Conservation (phyloP, 2,888 invertebrate genomes). For the Melanchra persicariae region DNA sequence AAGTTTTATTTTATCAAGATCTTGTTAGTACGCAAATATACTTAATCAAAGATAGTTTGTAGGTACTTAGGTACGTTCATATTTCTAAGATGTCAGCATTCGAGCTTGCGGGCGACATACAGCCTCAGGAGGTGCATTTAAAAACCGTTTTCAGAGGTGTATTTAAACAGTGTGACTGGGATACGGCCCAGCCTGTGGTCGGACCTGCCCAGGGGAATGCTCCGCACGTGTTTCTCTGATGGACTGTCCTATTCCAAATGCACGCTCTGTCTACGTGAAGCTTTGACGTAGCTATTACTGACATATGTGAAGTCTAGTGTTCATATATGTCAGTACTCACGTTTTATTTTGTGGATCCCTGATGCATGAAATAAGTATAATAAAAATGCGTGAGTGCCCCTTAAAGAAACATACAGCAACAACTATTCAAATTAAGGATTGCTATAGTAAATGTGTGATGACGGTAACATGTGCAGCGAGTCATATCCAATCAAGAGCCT, state of each 20-base stretch:
- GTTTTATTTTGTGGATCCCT: slow-evolving; percentile 3
- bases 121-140: slow-evolving; percentile 61
- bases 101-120: slow-evolving; percentile 37
- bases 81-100: slow-evolving; percentile 20
- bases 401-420: slow-evolving; percentile 35
- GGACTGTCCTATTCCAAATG: slow-evolving; percentile 68
- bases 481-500: slow-evolving; percentile 36
- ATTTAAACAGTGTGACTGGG: slow-evolving; percentile 62
- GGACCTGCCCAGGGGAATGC: slow-evolving; percentile 74
- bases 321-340: slow-evolving; percentile 4
- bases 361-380: slow-evolving; percentile 3
- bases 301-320: too few species aligned
- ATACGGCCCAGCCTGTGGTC: slow-evolving; percentile 52
- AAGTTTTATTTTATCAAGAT: background rate
- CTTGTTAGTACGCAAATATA: background rate
- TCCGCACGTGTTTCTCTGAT: slow-evolving; percentile 61
- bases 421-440: slow-evolving; percentile 29
- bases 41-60: background rate
- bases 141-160: slow-evolving; percentile 62
- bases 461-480: slow-evolving; percentile 21
- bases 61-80: background rate
- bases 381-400: slow-evolving; percentile 18
- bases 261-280: slow-evolving; percentile 60
- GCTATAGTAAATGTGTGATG: slow-evolving; percentile 35
- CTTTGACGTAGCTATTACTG: slow-evolving; percentile 57